Percentiles rank a stretch among this genome's conserved stretches.
Evolutionary conservation across 2,888 invertebrate genomes (phyloP).

Genomic region (Hedya salicella): DNA sequence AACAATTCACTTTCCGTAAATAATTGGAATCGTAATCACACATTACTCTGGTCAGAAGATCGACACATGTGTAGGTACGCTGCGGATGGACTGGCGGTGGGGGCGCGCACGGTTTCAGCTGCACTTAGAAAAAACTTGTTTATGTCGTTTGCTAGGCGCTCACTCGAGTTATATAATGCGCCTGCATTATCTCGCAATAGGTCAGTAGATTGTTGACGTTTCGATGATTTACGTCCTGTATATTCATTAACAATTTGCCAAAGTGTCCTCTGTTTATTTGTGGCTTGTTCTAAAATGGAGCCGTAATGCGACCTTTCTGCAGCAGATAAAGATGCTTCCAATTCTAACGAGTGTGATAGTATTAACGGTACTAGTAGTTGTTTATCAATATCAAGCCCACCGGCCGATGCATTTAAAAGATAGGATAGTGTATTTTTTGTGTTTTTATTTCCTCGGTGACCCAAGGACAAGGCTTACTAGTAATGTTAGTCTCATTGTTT

Average conservation of each 20-base stretch:
- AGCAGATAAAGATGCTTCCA: neutral
- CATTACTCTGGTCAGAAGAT: neutral
- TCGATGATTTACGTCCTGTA: neutral
- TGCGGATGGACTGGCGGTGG: neutral
- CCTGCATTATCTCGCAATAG: neutral
- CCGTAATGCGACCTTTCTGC: neutral
- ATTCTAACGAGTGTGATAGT: neutral
- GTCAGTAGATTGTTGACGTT: neutral
- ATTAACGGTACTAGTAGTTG: neutral
- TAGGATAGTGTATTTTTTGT: neutral
- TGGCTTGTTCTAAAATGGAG: neutral
- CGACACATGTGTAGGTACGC: neutral
- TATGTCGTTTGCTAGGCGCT: neutral
- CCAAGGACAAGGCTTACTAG: neutral
- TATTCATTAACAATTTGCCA: neutral
- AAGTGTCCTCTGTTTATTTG: neutral
- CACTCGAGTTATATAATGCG: neutral
- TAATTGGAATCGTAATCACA: neutral
- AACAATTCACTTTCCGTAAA: neutral
- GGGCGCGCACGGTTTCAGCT: neutral
- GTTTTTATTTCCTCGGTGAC: neutral
- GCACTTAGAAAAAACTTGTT: slow-evolving; percentile 8
- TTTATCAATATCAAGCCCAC: neutral
- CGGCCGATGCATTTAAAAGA: neutral
- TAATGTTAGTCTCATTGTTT: neutral